Base-by-base conservation (phyloP, 2,888 invertebrate species). In the Automeris io region DNA sequence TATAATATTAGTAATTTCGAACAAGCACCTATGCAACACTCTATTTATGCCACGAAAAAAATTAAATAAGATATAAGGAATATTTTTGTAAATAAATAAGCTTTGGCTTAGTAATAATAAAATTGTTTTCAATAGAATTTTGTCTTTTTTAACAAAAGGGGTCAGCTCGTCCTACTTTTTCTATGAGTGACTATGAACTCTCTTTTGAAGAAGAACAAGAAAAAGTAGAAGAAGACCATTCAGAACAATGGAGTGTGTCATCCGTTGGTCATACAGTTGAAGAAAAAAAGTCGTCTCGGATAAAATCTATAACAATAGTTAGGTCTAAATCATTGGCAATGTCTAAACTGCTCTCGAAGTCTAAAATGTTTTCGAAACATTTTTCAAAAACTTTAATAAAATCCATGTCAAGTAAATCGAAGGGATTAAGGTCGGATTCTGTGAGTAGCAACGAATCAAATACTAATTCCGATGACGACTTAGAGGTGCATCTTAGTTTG, bases 191-290 rank as follows among this genome's bases (percentile, higher is more conserved):
- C 11, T 70, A 50, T 31, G 59, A 65, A 22, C 35, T 51, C 1
- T 47, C 59, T 3, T 9, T 34, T 3, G 66, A 51, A 33, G 57
- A 57, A 24, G 57, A 47, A 8, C 52, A 51, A 39, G 49, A 54
- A 8, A 40, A 40, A 16, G 24, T 35, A 1, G 38, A 44, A 22
- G 63, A 61, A 11, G 73, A 70, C 12, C 54, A 65, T 35, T 69
- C 72, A 0, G 68, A 65, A 0, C 38, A 45, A 23, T 77, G 74
- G 75, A 72, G 61, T 11, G 49, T 44, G 1, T 60, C 62, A 0
- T 59, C 75, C 2, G 42, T 51, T 1, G 41, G 42, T 2, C 39
- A 46, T 1, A 49, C 51, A 16, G 33, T 43, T 0, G 54, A 54
- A 1, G 26, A 55, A 1, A 61, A 46, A 40, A 59, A 49, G 45